Base-by-base conservation (phyloP, 2,797 vertebrate species). In the Euthynnus affinis region DNA sequence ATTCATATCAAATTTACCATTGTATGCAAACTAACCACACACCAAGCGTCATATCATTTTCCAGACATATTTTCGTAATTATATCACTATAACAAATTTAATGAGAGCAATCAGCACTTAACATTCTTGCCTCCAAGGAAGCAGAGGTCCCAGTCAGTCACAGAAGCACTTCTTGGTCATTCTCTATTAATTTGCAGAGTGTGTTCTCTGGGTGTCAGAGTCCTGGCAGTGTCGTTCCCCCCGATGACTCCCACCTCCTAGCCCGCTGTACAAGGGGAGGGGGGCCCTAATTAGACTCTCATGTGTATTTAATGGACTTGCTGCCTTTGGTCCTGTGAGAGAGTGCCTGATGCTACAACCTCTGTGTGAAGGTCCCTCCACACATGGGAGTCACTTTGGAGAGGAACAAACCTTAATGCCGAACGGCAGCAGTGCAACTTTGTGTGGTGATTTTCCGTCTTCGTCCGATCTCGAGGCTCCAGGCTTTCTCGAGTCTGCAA, bases 281-380 rank as follows among this genome's bases (percentile, higher is more conserved):
- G 87, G 86, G 89, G 75, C 80, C 89, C 88, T 94, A 93, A 95
- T 95, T 94, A 93, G 86, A 86, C 72, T 90, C 93, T 94, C 91
- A 92, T 94, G 92, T 90, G 91, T 92, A 92, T 95, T 94, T 94
- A 93, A 94, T 93, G 87, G 89, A 91, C 76, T 89, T 0, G 15
- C 76, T 86, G 84, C 79, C 87, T 91, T 88, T 90, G 88, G 87
- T 89, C 72, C 84, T 87, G 74, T 57, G 85, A 83, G 84, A 78
- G 62, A 77, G 80, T 0, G 65, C 70, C 77, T 75, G 61, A 74
- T 74, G 77, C 75, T 85, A 62, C 83, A 87, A 84, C 88, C 88
- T 79, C 87, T 82, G 65, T 58, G 25, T 13, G 10, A 87, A 83
- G 62, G 74, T 84, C 71, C 63, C 61, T 68, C n/a, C 57, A 65